Evolutionary conservation across 2,888 invertebrate genomes (phyloP).

Genomic region (Cephus rjabovi): DNA sequence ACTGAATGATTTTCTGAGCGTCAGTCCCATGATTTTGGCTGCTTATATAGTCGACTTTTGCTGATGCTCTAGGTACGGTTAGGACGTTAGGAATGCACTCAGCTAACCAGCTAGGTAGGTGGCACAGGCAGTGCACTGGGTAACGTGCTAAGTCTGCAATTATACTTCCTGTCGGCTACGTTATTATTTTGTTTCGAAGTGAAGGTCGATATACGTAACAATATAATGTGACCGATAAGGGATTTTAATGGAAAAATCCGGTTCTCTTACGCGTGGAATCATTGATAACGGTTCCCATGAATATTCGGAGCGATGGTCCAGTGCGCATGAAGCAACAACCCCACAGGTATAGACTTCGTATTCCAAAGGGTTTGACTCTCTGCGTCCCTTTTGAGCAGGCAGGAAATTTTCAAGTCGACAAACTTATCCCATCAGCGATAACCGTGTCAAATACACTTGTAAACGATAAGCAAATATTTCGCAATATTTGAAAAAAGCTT

Average conservation of each 20-base stretch:
- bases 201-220: too few species aligned
- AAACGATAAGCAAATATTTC: neutral
- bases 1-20: too few species aligned
- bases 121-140: too few species aligned
- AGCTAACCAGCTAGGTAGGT: too few species aligned
- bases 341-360: neutral
- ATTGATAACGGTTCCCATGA: neutral
- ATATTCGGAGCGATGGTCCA: neutral
- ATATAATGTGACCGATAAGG: neutral
- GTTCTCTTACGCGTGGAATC: neutral
- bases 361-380: neutral
- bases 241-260: neutral
- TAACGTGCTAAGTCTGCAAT: too few species aligned
- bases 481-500: neutral
- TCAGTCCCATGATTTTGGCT: too few species aligned
- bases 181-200: too few species aligned
- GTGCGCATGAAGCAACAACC: neutral
- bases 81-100: too few species aligned
- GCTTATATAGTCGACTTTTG: too few species aligned
- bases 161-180: too few species aligned
- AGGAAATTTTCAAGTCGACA: neutral
- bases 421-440: neutral
- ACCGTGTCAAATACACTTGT: neutral
- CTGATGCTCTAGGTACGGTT: too few species aligned
- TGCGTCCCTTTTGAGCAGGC: neutral